Evolutionary conservation across 2,797 vertebrate genomes (phyloP), one percentile per base, ranked within the genome.

Genomic region (Anguilla marmorata): DNA sequence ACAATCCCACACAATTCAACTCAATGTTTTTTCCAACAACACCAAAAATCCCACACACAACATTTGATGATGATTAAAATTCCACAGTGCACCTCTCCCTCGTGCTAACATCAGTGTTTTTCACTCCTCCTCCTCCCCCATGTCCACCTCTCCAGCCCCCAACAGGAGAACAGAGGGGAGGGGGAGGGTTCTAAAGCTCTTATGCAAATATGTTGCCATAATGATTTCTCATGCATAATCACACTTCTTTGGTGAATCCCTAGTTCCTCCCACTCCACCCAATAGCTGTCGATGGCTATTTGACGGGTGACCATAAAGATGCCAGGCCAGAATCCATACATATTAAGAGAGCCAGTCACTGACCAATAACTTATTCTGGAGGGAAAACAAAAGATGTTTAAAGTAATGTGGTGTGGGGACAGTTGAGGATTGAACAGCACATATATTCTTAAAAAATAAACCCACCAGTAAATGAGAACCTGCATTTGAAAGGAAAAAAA

Each of bases 41-140:
- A 19, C 45, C 79, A 82, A 50, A 37, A 24, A 48, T 48, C 41
- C 45, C 41, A 82, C 41, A 50, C 24, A n/a, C 14, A 41, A 21
- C 16, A 79, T 79, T 79, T 79, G 14, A 79, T 21, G 74, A 79
- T 45, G 74, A 79, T 79, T 79, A 7, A 41, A 37, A 74, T 74
- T 8, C 69, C 69, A 37, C 69, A 74, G 3, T 33, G 30, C 27
- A 37, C 14, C 27, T 37, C 30, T 74, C 30, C 30, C 69, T 74
- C 69, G 21, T 37, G 37, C 14, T 37, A 79, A 41, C 33, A 1
- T 79, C 33, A 2, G 9, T 79, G 12, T 37, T 41, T 16, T 41
- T n/a, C 24, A 19, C 79, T 82, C 41, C 11, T 79, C 74, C 33
- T 79, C 24, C 66, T 72, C 66, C 24, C n/a, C 24, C n/a, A 2